phyloP scores from a whole-genome alignment of 2,797 vertebrate genomes.

The Streptopelia turtur region DNA sequence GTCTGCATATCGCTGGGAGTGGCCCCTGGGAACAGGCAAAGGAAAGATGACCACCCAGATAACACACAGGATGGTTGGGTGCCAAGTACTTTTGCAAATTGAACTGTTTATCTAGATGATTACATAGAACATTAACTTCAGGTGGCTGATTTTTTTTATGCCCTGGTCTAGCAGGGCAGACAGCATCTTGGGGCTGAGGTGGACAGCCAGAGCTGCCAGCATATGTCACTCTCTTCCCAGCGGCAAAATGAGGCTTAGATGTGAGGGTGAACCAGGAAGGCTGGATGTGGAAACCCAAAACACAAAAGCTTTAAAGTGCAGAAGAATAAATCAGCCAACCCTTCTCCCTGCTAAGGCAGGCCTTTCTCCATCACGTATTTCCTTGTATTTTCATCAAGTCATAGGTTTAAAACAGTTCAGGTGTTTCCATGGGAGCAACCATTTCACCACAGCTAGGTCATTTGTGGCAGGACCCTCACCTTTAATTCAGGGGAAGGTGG shows the following conservation, averaged over 20 bases:
- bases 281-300: background rate
- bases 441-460: background rate
- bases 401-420: background rate
- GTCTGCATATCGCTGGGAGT: background rate
- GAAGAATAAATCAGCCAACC: background rate
- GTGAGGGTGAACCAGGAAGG: background rate
- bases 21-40: background rate
- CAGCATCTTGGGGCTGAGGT: background rate
- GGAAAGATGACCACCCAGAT: background rate
- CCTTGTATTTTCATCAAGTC: background rate
- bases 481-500: background rate
- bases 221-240: background rate
- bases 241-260: background rate
- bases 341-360: background rate
- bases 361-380: background rate
- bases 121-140: background rate
- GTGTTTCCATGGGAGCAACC: background rate
- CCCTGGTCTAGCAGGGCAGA: background rate
- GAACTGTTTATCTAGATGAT: background rate
- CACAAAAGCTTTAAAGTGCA: background rate
- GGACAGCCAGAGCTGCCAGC: background rate
- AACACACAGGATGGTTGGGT: background rate
- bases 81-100: background rate
- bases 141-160: background rate
- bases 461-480: background rate